phyloP scores from a whole-genome alignment of 2,797 vertebrate species.

The Phoeniculus purpureus region DNA sequence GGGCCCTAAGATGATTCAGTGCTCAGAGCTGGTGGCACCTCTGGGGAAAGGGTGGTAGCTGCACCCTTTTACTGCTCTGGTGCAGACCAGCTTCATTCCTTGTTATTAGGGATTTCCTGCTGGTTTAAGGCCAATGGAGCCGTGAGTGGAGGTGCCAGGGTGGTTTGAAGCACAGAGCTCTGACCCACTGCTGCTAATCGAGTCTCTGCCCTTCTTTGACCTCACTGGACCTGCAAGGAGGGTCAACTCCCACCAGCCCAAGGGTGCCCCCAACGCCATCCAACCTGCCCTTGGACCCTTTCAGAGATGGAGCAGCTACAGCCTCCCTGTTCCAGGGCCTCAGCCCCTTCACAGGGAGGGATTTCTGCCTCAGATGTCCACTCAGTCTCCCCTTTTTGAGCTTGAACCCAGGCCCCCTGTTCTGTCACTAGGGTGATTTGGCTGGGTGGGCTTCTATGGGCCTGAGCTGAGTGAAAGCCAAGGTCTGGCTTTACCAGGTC shows the following conservation, averaged over 20 bases:
- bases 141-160: neutral
- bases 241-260: no score
- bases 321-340: no score
- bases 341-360: no score
- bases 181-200: neutral
- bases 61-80: neutral
- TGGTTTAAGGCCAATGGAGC: neutral
- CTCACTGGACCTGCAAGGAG: no score
- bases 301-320: no score
- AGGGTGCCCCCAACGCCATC: no score
- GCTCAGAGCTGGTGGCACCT: neutral
- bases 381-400: no score
- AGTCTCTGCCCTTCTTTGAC: neutral
- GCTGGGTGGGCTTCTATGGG: neutral
- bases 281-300: no score
- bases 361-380: no score
- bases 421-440: no score
- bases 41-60: neutral
- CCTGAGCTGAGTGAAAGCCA: neutral
- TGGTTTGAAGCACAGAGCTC: neutral
- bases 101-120: neutral
- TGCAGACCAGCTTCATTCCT: neutral
- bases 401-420: no score
- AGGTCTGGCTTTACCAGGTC: neutral
- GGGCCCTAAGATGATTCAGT: neutral